A percentile compares a stretch with the other conserved stretches of the same genome.
These are phyloP conservation scores for Empidonax alnorum DNA, from an alignment of 2,113 vertebrate genomes.

Conservation along the genomic window DNA sequence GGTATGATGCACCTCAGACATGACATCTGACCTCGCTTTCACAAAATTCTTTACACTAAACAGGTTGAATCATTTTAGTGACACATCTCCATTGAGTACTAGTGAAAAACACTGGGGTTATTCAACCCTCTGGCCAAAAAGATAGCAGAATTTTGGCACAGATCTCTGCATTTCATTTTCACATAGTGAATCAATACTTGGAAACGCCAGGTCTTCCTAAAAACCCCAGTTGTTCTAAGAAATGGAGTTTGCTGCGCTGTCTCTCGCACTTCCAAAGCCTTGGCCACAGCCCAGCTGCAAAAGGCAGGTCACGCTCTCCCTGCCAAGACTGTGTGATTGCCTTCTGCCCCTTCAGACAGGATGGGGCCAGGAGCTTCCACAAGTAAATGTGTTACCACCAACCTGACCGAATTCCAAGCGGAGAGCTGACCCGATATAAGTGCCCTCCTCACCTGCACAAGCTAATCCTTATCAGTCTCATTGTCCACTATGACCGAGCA, in stretches of 20 bases:
- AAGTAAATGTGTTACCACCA: not conserved
- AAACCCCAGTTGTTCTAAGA: not conserved
- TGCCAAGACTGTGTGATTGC: not conserved
- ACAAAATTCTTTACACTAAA: not conserved
- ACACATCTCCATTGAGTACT: not conserved
- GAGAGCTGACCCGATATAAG: not conserved
- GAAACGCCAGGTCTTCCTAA: not conserved
- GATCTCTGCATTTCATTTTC: not conserved
- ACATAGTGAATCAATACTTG: not conserved
- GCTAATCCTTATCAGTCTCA: not conserved
- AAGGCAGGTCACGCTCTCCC: not conserved
- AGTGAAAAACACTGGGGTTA: not conserved
- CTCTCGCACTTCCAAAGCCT: not conserved
- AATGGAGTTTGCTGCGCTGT: fast-evolving
- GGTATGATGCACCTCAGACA: not conserved
- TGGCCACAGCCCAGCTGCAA: not conserved
- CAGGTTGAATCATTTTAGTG: not conserved
- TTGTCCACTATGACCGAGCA: not conserved
- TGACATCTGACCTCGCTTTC: not conserved
- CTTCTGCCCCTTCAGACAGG: not conserved
- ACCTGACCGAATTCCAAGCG: not conserved
- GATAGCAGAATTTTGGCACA: not conserved
- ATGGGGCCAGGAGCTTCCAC: not conserved
- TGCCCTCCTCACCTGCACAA: not conserved
- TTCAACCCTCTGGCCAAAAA: not conserved